Evolutionary conservation across 1,140 invertebrate species (phyloP), one percentile per base, ranked within the genome.

Genomic region (Drosophila bipectinata): DNA sequence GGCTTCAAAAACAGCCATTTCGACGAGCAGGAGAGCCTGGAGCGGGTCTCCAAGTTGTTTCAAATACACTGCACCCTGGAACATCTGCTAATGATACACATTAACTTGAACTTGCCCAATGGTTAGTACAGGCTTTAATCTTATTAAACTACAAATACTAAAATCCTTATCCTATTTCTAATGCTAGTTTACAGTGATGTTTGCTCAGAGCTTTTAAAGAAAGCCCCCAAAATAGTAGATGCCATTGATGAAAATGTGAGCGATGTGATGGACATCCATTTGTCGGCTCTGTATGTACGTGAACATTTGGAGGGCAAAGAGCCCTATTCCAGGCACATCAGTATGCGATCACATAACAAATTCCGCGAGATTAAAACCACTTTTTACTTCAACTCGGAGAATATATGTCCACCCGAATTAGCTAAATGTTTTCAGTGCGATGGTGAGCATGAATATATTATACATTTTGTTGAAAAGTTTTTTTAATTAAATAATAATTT

Each of bases 1-100:
- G 90, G 82, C 2, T 89, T 92, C 26, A 90, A 88, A 37, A 92
- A 92, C 57, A 92, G 90, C 10, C 72, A 63, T n/a, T 92, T 92
- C 37, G 75, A 84, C 68, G 74, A 82, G 51, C 59, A 58, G 1
- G 90, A 92, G 47, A 84, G 74, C 32, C 56, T 78, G 48, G 49
- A 59, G 18, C 58, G 60, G 4, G 34, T 92, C 1, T 79, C 90
- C 6, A 83, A 84, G 48, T 34, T 92, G 7, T 78, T 90, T 12
- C 91, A 91, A 72, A 82, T 90, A 9, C 91, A 92, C 48, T 82
- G 88, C 48, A 77, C 79, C 1, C 39, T 92, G 54, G 91, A 92
- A 62, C 91, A 92, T 62, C 53, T 92, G 3, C 37, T 92, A 7
- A 79, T 91, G 87, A 90, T 92, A 28, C 89, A 92, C 39, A 74